Conservation (phyloP, 2,888 invertebrate genomes). For the Lordiphosa andalusiaca region DNA sequence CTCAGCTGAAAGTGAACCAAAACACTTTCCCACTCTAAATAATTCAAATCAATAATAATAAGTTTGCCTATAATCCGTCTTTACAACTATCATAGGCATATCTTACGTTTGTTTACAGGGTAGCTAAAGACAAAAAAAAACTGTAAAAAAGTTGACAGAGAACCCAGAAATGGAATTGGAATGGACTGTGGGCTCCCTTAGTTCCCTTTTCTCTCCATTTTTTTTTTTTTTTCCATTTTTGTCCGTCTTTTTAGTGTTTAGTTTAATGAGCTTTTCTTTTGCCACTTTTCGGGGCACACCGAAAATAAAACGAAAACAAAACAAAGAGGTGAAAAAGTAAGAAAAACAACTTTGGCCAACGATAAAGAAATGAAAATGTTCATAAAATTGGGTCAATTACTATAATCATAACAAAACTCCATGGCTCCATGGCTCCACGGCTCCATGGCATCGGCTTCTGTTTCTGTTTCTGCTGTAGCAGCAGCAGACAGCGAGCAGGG, state of each 20-base stretch:
- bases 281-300: constrained; percentile 26
- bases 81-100: too few species aligned
- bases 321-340: constrained; percentile 3
- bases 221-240: constrained; percentile 5
- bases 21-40: too few species aligned
- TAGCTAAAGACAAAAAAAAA: too few species aligned
- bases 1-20: too few species aligned
- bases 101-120: too few species aligned
- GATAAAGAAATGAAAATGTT: constrained; percentile 35
- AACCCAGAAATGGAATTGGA: constrained; percentile 3
- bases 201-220: not conserved
- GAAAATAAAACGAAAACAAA: constrained; percentile 7
- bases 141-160: constrained; percentile 4
- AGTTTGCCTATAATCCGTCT: too few species aligned
- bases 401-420: constrained; percentile 56
- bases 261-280: constrained; percentile 64
- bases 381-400: constrained; percentile 64
- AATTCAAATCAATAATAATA: too few species aligned
- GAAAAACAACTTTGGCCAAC: constrained; percentile 18
- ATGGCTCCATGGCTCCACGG: not conserved
- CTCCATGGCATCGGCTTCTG: not conserved
- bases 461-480: not conserved
- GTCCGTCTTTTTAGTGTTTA: constrained; percentile 47
- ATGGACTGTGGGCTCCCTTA: constrained; percentile 5
- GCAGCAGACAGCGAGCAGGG: too few species aligned